These are phyloP conservation scores for Crenichthys baileyi DNA, from an alignment of 2,797 vertebrate genomes.

Conservation along the genomic window DNA sequence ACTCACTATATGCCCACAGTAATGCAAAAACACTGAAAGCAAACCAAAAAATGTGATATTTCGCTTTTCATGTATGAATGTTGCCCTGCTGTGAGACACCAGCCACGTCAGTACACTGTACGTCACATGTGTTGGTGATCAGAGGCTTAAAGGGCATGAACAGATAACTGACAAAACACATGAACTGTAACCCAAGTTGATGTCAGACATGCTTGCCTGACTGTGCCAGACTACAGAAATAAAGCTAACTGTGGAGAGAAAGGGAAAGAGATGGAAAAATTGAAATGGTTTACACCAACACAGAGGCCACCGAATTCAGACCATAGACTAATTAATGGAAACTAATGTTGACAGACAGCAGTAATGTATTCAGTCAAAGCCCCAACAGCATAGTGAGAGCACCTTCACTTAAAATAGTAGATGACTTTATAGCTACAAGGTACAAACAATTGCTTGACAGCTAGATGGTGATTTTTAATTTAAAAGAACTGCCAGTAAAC, in stretches of 20 bases:
- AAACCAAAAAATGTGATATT: constrained; percentile 15
- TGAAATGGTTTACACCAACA: constrained; percentile 18
- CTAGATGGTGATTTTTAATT: constrained; percentile 81
- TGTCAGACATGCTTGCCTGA: constrained; percentile 38
- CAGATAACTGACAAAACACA: constrained; percentile 61
- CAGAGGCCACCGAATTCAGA: constrained; percentile 44
- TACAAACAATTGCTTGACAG: constrained; percentile 75
- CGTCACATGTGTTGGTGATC: constrained; percentile 54
- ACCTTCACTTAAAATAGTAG: constrained; percentile 75
- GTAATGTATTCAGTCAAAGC: constrained; percentile 67
- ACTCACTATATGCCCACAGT: not conserved
- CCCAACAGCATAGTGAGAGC: constrained; percentile 54
- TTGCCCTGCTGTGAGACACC: constrained; percentile 51
- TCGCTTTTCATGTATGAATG: constrained; percentile 19
- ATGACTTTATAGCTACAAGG: constrained; percentile 75
- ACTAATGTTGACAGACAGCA: constrained; percentile 72
- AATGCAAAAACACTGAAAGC: not conserved
- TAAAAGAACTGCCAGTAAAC: constrained; percentile 75
- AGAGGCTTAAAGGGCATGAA: constrained; percentile 58
- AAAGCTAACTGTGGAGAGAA: not conserved
- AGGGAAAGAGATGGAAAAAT: not conserved
- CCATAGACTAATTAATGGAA: constrained; percentile 69
- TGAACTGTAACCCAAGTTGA: constrained; percentile 48
- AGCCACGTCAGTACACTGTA: constrained; percentile 48
- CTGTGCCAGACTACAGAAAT: constrained; percentile 6